These are phyloP conservation scores for Branchellion lobata DNA, from an alignment of 2,888 invertebrate species.

Conservation along the genomic window DNA sequence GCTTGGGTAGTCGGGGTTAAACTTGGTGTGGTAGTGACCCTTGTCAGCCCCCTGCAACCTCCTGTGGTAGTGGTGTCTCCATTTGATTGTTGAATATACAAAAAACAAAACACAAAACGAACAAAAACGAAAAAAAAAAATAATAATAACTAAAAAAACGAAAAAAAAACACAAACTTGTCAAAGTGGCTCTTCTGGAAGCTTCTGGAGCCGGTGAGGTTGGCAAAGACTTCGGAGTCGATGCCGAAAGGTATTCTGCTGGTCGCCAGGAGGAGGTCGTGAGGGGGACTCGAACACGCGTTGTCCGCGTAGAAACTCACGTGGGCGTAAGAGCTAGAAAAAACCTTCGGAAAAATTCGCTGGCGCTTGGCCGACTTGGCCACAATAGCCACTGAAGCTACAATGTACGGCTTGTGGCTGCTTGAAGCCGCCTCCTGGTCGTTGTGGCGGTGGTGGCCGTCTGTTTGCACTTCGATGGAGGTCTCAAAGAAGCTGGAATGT, in stretches of 20 bases:
- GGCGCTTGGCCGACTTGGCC: neutral
- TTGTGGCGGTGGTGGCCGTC: neutral
- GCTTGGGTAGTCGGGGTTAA: neutral
- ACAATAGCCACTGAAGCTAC: neutral
- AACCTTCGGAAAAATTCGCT: neutral
- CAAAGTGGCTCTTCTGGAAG: too few relatives aligned
- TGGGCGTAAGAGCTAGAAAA: neutral
- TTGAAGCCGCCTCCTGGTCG: neutral
- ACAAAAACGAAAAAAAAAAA: too few relatives aligned
- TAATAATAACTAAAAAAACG: too few relatives aligned
- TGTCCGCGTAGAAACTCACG: constrained; percentile 1
- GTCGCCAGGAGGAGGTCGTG: neutral
- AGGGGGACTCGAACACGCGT: neutral
- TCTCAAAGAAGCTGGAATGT: neutral
- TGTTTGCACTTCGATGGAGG: neutral
- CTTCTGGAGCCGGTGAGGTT: neutral
- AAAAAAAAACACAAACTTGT: too few relatives aligned
- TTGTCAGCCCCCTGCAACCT: too few relatives aligned
- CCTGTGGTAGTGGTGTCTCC: neutral
- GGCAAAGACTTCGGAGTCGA: neutral
- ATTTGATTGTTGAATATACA: neutral
- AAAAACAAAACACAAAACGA: neutral
- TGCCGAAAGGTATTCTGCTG: neutral
- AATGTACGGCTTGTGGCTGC: neutral
- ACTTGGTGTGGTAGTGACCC: neutral